phyloP scores from a whole-genome alignment of 2,888 invertebrate genomes.

The Polydesmus complanatus region DNA sequence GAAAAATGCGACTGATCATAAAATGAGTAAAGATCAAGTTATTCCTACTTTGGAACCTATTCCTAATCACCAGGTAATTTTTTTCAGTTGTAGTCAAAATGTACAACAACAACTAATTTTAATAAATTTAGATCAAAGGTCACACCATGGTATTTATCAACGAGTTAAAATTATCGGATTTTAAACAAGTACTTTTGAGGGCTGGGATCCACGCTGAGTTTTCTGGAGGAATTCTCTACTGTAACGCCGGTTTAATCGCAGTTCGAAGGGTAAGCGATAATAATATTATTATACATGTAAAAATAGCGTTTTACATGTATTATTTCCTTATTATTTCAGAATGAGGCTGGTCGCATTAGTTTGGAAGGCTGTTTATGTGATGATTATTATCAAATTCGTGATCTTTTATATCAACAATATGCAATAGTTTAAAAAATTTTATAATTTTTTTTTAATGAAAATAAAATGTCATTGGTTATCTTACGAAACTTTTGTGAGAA shows the following conservation, averaged over 20 bases:
- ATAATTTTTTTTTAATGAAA: too few relatives aligned
- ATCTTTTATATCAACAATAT: slow-evolving; percentile 87
- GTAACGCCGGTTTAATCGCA: slow-evolving; percentile 79
- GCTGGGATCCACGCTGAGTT: slow-evolving; percentile 72
- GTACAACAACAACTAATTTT: neutral
- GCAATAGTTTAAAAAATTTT: slow-evolving; percentile 67
- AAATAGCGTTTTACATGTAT: too few relatives aligned
- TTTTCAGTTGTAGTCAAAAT: neutral
- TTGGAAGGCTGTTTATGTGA: slow-evolving; percentile 88
- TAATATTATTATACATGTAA: neutral
- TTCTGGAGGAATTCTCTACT: slow-evolving; percentile 80
- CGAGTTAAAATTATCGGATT: slow-evolving; percentile 80
- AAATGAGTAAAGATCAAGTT: slow-evolving; percentile 13
- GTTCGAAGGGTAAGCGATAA: slow-evolving; percentile 54
- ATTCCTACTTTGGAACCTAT: slow-evolving; percentile 24
- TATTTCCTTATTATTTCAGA: slow-evolving; percentile 42
- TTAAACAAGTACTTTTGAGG: slow-evolving; percentile 62
- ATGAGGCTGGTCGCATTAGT: slow-evolving; percentile 80
- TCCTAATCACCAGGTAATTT: slow-evolving; percentile 14
- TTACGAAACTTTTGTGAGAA: too few relatives aligned
- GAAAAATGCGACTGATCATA: slow-evolving; percentile 8
- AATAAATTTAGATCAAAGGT: slow-evolving; percentile 39
- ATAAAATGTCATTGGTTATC: too few relatives aligned
- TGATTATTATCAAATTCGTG: slow-evolving; percentile 86
- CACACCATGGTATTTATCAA: slow-evolving; percentile 84